A percentile compares a stretch with the other conserved stretches of the same genome.
Evolutionary conservation across 2,797 vertebrate species (phyloP).

Genomic region (Sternarchorhynchus goeldii): DNA sequence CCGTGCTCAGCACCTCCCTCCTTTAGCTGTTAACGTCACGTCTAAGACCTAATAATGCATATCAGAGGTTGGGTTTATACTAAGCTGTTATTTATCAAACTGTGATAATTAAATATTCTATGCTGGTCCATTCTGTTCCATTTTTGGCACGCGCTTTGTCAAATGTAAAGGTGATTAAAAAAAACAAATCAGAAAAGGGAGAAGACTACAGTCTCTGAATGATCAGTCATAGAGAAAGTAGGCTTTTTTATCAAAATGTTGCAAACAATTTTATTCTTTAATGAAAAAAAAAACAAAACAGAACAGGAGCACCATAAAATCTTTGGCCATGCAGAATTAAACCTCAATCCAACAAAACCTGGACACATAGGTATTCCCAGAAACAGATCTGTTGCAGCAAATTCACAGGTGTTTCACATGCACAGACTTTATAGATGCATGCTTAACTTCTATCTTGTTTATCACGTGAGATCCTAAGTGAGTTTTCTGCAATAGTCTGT

Average conservation of each 20-base stretch:
- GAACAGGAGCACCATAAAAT: conserved; percentile 57
- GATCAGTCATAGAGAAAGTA: background rate
- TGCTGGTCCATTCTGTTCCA: too few species aligned
- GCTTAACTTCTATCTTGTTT: too few species aligned
- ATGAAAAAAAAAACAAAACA: conserved; percentile 39
- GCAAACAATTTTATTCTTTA: conserved; percentile 40
- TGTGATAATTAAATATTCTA: too few species aligned
- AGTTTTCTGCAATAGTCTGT: conserved; percentile 7
- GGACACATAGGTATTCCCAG: conserved; percentile 13
- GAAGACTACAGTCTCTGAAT: background rate
- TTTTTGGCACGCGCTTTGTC: too few species aligned
- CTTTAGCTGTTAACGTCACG: too few species aligned
- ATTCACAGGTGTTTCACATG: background rate
- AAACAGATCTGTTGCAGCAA: conserved; percentile 25
- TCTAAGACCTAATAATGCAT: too few species aligned
- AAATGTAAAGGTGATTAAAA: background rate
- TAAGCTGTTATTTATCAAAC: too few species aligned
- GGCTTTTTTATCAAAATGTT: conserved; percentile 29
- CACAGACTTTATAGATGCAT: background rate
- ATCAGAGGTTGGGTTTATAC: too few species aligned
- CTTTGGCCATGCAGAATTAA: conserved; percentile 58
- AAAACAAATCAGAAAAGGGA: too few species aligned
- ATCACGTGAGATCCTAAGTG: conserved; percentile 2
- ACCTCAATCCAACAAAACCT: conserved; percentile 45
- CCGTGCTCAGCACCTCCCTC: too few species aligned